Evolutionary conservation across 2,113 vertebrate genomes (phyloP), one percentile per base, ranked within the genome.

Genomic region (Tringa solitaria): DNA sequence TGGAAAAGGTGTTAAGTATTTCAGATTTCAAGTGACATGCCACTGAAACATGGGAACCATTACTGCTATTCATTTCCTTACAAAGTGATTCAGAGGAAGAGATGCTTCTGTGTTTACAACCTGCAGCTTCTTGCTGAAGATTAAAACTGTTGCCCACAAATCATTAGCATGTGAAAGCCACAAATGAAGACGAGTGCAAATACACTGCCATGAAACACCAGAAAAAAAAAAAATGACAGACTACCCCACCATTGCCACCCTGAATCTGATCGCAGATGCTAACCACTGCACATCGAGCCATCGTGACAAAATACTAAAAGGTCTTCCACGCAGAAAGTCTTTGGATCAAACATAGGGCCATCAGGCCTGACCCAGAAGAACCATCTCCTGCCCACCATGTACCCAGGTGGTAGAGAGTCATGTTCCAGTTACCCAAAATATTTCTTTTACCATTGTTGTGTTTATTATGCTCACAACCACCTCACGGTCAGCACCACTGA

Each of bases 1-100:
- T 79, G 63, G 63, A 78, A 90, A 95, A 91, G 70, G 59, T 57
- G 50, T 77, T 89, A 48, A 63, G 60, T 59, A 86, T 86, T 81
- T 72, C 63, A 56, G 26, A 43, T 83, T 93, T 46, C 68, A 91
- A 95, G 65, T 61, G 59, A 67, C 78, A 72, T 41, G 73, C 84
- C 77, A 87, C 65, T 64, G 89, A 76, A 89, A 91, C 91, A 92
- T 78, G 85, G 86, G 95, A 95, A 95, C 57, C 65, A 87, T 39
- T 54, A 69, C 86, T 89, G 50, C 90, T 63, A 76, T 89, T 93
- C 63, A 83, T 93, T 95, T 91, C 70, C 63, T 92, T 95, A 94
- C 91, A 75, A 65, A 92, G 84, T 83, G 91, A 95, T 85, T 95
- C 89, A 93, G 83, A 92, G 53, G 72, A 95, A 81, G 64, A 91